Evolutionary conservation across 2,888 invertebrate species (phyloP).

Genomic region (Cataglyphis altisquamis): DNA sequence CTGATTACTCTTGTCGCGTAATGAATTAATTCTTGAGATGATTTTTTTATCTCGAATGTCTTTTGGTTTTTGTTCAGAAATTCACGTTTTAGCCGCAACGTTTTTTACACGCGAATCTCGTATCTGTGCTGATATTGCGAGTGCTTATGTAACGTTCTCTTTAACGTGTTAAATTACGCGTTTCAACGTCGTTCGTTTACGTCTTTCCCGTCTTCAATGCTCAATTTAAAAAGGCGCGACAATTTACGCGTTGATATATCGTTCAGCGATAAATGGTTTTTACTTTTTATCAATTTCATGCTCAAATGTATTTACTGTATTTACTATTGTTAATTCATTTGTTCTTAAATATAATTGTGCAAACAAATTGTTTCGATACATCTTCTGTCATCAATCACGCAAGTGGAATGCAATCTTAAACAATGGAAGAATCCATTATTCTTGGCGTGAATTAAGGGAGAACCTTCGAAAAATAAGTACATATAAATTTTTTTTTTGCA

Average conservation of each 20-base stretch:
- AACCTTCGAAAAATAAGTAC: too few relatives aligned
- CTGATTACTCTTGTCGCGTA: constrained; percentile 2
- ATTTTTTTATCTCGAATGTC: not conserved
- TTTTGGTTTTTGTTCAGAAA: not conserved
- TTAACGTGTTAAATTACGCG: constrained; percentile 3
- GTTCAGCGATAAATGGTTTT: constrained; percentile 31
- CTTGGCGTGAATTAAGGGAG: not conserved
- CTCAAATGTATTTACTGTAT: constrained; percentile 1
- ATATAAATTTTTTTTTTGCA: too few relatives aligned
- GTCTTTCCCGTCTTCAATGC: not conserved
- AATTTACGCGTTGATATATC: not conserved
- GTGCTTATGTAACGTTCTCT: constrained; percentile 2
- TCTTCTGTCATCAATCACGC: constrained; percentile 11
- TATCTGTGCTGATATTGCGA: not conserved
- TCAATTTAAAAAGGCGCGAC: constrained; percentile 1
- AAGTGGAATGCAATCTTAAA: constrained; percentile 5
- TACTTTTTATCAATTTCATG: not conserved
- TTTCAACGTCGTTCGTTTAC: not conserved
- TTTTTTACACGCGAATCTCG: not conserved
- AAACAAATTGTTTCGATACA: not conserved
- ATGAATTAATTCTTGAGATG: not conserved
- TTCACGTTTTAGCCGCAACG: not conserved
- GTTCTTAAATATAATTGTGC: constrained; percentile 25
- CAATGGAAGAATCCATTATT: not conserved
- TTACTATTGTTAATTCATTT: constrained; percentile 39